Conservation (phyloP, 2,888 invertebrate genomes). For the Eristalis tenax region DNA sequence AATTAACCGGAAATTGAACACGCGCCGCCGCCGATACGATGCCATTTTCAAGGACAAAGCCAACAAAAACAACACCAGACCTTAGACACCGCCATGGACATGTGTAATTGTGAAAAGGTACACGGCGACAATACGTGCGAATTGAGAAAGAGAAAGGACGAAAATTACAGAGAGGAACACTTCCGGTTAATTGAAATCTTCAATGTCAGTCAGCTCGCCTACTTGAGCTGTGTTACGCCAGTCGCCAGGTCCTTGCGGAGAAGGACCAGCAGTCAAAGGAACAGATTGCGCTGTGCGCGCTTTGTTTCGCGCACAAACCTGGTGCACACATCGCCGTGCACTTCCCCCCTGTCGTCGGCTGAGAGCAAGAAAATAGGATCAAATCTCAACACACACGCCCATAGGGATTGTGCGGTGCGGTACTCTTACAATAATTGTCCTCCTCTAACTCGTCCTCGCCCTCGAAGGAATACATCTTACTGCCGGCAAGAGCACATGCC, state of each 20-base stretch:
- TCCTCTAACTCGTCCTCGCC: slow-evolving; percentile 58
- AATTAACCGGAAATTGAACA: slow-evolving; percentile 81
- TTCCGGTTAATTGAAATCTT: slow-evolving; percentile 71
- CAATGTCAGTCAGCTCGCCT: slow-evolving; percentile 68
- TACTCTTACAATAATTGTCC: slow-evolving; percentile 57
- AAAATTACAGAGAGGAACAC: slow-evolving; percentile 61
- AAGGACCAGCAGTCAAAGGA: slow-evolving; percentile 32
- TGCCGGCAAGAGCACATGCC: slow-evolving; percentile 57
- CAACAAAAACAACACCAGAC: slow-evolving; percentile 37
- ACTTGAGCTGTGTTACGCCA: slow-evolving; percentile 28
- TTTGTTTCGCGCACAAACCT: slow-evolving; percentile 60
- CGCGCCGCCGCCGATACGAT: slow-evolving; percentile 77
- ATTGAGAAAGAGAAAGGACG: slow-evolving; percentile 54
- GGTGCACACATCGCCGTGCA: neutral
- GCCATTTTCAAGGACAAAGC: slow-evolving; percentile 69
- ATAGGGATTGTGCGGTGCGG: slow-evolving; percentile 53
- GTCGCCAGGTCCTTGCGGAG: slow-evolving; percentile 7
- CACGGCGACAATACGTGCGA: slow-evolving; percentile 39
- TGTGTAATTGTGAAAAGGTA: slow-evolving; percentile 41
- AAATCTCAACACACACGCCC: slow-evolving; percentile 72
- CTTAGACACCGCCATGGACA: slow-evolving; percentile 52
- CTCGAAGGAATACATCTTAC: slow-evolving; percentile 41
- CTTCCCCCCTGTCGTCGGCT: slow-evolving; percentile 9
- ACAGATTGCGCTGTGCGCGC: slow-evolving; percentile 75
- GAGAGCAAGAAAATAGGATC: slow-evolving; percentile 63